Conservation (phyloP, 2,113 vertebrate genomes). For the Spea bombifrons region DNA sequence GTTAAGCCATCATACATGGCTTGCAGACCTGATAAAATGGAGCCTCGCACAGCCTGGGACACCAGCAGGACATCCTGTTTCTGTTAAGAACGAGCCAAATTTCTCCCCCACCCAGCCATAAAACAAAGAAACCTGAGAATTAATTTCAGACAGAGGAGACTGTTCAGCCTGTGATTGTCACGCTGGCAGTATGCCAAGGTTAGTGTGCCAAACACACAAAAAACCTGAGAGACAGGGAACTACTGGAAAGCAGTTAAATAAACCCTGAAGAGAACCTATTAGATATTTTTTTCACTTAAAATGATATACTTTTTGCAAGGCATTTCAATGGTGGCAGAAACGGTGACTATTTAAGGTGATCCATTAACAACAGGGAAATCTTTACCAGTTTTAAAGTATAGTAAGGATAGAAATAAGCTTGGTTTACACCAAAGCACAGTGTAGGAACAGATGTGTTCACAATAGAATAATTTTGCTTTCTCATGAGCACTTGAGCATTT, state of each 20-base stretch:
- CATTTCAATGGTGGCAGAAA: not conserved
- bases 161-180: conserved; percentile 76
- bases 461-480: no score
- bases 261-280: conserved; percentile 67
- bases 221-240: conserved; percentile 51
- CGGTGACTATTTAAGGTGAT: no score
- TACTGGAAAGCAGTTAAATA: conserved; percentile 65
- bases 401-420: no score
- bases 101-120: conserved; percentile 63
- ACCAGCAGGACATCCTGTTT: conserved; percentile 78
- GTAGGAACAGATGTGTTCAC: no score
- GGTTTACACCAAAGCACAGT: no score
- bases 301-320: no score
- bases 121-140: conserved; percentile 69
- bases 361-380: no score
- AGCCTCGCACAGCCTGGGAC: conserved; percentile 62
- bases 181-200: conserved; percentile 73
- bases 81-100: conserved; percentile 70
- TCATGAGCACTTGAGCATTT: no score
- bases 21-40: conserved; percentile 42
- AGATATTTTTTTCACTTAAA: conserved; percentile 41
- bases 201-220: conserved; percentile 51
- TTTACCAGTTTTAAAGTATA: no score
- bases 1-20: conserved; percentile 62
- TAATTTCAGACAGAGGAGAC: conserved; percentile 73